These are phyloP conservation scores for Tetragnatha montana DNA, from an alignment of 2,888 invertebrate genomes.

Conservation along the genomic window DNA sequence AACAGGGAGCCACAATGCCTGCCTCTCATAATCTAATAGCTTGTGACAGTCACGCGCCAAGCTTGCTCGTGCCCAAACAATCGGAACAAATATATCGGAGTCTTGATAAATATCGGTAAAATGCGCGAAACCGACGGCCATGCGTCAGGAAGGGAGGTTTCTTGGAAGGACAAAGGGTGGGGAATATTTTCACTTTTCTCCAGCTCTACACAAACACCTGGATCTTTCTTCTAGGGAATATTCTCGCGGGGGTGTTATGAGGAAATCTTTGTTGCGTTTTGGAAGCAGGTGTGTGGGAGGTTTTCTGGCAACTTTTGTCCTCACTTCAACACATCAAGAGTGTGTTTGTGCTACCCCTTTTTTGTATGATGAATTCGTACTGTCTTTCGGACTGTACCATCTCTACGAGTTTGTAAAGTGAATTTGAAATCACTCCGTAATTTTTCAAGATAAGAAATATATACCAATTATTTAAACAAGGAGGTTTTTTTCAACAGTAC, in stretches of 20 bases:
- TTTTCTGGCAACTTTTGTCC: too few relatives aligned
- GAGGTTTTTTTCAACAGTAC: too few relatives aligned
- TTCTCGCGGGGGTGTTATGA: background rate
- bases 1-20: background rate
- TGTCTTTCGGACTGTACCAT: too few relatives aligned
- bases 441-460: too few relatives aligned
- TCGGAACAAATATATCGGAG: constrained; percentile 42
- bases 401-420: too few relatives aligned
- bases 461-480: too few relatives aligned
- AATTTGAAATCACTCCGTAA: too few relatives aligned
- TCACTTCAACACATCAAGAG: too few relatives aligned
- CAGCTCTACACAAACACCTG: background rate
- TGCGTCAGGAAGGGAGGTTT: background rate
- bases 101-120: constrained; percentile 48
- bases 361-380: too few relatives aligned
- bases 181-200: background rate
- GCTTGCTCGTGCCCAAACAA: constrained; percentile 33
- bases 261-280: background rate
- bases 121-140: background rate
- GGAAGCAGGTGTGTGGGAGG: too few relatives aligned
- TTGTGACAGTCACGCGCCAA: constrained; percentile 10
- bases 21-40: constrained; percentile 27
- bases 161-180: background rate
- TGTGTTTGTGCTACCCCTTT: too few relatives aligned
- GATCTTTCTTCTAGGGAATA: background rate